These are phyloP conservation scores for Oryzias celebensis DNA, from an alignment of 2,113 vertebrate genomes.

Conservation along the genomic window DNA sequence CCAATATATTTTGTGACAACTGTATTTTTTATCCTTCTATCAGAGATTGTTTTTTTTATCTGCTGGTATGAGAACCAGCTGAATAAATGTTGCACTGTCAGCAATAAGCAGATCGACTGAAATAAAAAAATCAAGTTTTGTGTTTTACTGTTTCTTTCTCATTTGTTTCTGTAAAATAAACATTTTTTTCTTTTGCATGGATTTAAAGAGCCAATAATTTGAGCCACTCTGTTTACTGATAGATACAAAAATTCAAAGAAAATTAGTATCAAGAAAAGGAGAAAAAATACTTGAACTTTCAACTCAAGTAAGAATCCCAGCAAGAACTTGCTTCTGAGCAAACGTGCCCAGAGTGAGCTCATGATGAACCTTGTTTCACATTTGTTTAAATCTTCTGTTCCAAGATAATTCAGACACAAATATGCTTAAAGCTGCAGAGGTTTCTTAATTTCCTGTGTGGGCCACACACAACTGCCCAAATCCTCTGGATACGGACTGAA, in stretches of 20 bases:
- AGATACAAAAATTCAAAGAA: constrained; percentile 6
- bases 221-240: constrained; percentile 10
- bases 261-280: neutral
- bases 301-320: constrained; percentile 5
- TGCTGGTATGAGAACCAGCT: constrained; percentile 78
- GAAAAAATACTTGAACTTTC: neutral
- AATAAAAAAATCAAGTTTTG: constrained; percentile 41
- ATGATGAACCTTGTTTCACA: constrained; percentile 70
- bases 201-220: constrained; percentile 8
- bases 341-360: constrained; percentile 52
- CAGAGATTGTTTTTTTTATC: constrained; percentile 76
- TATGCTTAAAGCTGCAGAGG: constrained; percentile 77
- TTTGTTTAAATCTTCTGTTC: constrained; percentile 77
- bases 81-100: constrained; percentile 74
- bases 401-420: constrained; percentile 79
- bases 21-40: constrained; percentile 61
- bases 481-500: constrained; percentile 46
- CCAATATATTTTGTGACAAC: constrained; percentile 67
- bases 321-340: constrained; percentile 37
- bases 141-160: constrained; percentile 49
- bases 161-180: constrained; percentile 55
- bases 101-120: constrained; percentile 25
- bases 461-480: constrained; percentile 76
- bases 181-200: constrained; percentile 31
- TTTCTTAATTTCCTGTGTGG: constrained; percentile 83